These are phyloP conservation scores for Diplodus sargus DNA, from an alignment of 2,797 vertebrate genomes.

Conservation along the genomic window DNA sequence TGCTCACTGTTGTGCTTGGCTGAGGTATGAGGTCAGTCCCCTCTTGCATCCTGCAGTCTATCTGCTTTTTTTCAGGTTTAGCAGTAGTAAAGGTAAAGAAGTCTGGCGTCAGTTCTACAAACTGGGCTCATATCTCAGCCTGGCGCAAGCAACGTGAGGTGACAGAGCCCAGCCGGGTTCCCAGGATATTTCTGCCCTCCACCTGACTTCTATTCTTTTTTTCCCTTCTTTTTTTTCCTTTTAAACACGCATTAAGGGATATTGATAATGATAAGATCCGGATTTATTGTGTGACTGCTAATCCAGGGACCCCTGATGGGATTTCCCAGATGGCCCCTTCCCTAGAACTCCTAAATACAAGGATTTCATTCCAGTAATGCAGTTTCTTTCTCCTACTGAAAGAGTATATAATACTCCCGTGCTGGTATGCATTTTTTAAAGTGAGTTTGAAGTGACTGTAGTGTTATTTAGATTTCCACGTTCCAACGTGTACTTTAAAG, in stretches of 20 bases:
- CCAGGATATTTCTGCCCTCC: conserved; percentile 54
- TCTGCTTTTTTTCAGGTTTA: too few species aligned
- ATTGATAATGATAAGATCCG: conserved; percentile 73
- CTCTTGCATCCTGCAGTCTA: conserved; percentile 29
- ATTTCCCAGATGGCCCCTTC: conserved; percentile 69
- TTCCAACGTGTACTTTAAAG: too few species aligned
- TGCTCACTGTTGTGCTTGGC: conserved; percentile 59
- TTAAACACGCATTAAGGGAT: conserved; percentile 55
- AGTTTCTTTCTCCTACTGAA: conserved; percentile 16
- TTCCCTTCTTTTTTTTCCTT: background rate
- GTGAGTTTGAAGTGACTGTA: background rate
- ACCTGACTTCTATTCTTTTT: conserved; percentile 26
- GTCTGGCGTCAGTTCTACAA: conserved; percentile 44
- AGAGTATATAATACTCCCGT: background rate
- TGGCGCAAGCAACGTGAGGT: conserved; percentile 51
- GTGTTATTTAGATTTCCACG: too few species aligned
- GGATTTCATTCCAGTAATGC: conserved; percentile 53
- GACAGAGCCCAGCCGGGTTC: conserved; percentile 58
- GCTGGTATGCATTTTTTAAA: background rate
- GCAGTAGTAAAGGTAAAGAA: conserved; percentile 21
- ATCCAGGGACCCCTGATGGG: conserved; percentile 62
- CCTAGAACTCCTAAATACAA: conserved; percentile 41
- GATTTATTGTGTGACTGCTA: conserved; percentile 65
- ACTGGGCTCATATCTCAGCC: conserved; percentile 59
- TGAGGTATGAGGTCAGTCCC: conserved; percentile 28